Base-by-base conservation (phyloP, 2,888 invertebrate genomes). In the Gastrophysa polygoni region DNA sequence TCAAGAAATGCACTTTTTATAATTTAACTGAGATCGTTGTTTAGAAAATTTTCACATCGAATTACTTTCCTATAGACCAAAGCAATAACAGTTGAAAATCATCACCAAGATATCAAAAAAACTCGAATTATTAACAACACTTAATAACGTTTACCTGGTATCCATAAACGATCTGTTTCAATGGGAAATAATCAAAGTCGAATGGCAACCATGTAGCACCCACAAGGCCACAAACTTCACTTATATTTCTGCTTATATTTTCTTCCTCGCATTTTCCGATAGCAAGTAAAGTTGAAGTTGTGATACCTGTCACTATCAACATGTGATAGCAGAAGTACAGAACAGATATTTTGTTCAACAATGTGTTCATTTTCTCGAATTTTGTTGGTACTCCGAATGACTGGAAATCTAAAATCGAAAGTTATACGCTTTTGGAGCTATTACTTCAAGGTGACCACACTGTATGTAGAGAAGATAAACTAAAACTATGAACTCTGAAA, bases 221-320 rank as follows among this genome's bases (percentile, higher is more conserved):
- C n/a, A 67, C 46, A 18, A 71, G 46, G 2, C 63, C 58, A 32
- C 71, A 71, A 1, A 64, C 54, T 52, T 70, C 70, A 5, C 59
- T 56, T 29, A 59, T 38, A 24, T 64, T 63, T 20, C 51, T 61
- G n/a, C 43, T 43, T 11, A 54, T 21, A 48, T 67, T 70, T 38
- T 68, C 50, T 32, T 51, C n/a, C 14, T 56, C 21, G 48, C 71
- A 71, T 46, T 57, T 60, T 11, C 51, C 28, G 34, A 64, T 10
- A 56, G 44, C 43, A 4, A 60, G 52, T 7, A 57, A 44, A 11
- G 59, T 49, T 11, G 63, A 52, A 0, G 47, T 48, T n/a, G 48
- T 10, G 34, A 64, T 54, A 17, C 34, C 38, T 2, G 38, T 24
- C 5, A 60, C 38, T 17, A 57, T n/a, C 3, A 10, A 7, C 8